Conservation (phyloP, 2,797 vertebrate genomes). For the Aphelocoma californica region DNA sequence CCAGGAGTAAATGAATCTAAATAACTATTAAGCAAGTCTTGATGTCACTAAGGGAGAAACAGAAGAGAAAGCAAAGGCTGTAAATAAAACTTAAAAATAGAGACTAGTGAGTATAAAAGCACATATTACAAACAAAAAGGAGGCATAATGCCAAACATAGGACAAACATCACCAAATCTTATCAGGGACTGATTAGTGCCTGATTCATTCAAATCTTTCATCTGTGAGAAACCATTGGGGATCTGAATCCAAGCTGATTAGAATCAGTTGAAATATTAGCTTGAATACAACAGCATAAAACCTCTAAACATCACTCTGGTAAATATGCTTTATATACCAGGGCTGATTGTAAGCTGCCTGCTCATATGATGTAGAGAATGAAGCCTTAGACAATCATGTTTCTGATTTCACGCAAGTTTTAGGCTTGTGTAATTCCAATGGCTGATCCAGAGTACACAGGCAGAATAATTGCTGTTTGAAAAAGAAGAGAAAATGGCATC, state of each 20-base stretch:
- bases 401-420: slow-evolving; percentile 32
- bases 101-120: not conserved
- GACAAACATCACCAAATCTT: not conserved
- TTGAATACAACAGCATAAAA: not conserved
- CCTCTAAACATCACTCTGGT: not conserved
- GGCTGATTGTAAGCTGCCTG: not conserved
- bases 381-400: slow-evolving; percentile 10
- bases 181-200: not conserved
- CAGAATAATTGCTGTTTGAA: not conserved
- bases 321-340: not conserved
- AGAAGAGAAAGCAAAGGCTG: not conserved
- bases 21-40: not conserved
- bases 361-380: not conserved
- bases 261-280: slow-evolving; percentile 32
- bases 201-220: slow-evolving; percentile 26
- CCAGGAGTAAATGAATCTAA: not conserved
- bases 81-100: not conserved
- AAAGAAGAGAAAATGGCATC: not conserved
- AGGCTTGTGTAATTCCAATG: not conserved
- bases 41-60: not conserved
- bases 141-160: not conserved
- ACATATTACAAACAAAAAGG: not conserved
- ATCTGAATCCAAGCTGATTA: not conserved
- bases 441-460: not conserved
- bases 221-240: slow-evolving; percentile 4